Evolutionary conservation across 2,888 invertebrate genomes (phyloP).

Genomic region (Conistra vaccinii): DNA sequence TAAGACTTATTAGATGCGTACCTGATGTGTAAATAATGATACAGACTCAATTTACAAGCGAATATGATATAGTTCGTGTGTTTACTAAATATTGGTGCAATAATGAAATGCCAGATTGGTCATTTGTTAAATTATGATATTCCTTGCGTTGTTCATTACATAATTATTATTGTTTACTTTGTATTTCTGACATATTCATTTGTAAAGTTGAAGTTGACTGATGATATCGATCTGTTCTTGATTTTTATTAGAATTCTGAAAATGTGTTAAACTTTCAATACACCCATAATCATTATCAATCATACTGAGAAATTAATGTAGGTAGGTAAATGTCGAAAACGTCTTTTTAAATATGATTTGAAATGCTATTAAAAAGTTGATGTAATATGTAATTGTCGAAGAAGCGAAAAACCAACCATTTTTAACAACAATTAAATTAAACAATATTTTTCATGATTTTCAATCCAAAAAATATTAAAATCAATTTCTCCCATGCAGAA

Average conservation of each 20-base stretch:
- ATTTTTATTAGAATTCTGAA: neutral
- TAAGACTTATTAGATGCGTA: conserved; percentile 1
- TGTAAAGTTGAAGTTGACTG: neutral
- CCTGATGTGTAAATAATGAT: conserved; percentile 13
- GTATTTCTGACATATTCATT: neutral
- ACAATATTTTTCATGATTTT: neutral
- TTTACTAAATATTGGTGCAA: conserved; percentile 25
- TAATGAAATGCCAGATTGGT: conserved; percentile 20
- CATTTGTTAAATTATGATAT: neutral
- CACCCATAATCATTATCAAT: too few species aligned
- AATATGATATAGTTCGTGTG: conserved; percentile 6
- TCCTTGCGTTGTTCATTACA: neutral
- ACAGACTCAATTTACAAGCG: neutral
- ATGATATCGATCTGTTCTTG: neutral
- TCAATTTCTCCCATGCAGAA: conserved; percentile 66
- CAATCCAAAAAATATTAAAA: neutral
- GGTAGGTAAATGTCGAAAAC: too few species aligned
- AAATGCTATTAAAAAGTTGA: neutral
- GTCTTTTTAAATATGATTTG: neutral
- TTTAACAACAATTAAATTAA: too few species aligned
- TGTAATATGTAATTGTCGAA: neutral
- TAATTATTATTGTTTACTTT: neutral
- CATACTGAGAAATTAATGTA: neutral
- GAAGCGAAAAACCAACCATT: too few species aligned
- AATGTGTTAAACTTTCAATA: neutral